Base-by-base conservation (phyloP, 2,888 invertebrate species). In the Gastrophysa polygoni region DNA sequence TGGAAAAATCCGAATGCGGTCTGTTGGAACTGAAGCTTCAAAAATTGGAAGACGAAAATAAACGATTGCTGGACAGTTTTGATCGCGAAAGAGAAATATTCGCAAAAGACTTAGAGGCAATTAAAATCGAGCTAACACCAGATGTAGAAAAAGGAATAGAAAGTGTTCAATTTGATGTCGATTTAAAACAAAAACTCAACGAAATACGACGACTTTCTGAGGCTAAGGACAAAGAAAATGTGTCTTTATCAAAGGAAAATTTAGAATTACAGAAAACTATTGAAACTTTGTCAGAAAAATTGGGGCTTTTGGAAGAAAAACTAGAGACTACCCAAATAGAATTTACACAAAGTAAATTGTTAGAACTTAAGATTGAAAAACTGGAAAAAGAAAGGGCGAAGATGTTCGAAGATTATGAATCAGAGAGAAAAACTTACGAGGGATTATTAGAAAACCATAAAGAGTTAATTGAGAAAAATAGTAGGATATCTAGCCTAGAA, bases 361-460 rank as follows among this genome's bases (percentile, higher is more conserved):
- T 71, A n/a, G 70, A 72, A 44, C 16, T 67, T 1, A 72, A 73
- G 59, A 46, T 71, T 3, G 66, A 71, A 48, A 67, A 67, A 43
- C 18, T 69, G 18, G 71, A 73, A 57, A 56, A 68, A 18, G 67
- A 71, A 56, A 66, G 66, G 14, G 51, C 64, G 17, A 65, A 47
- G 20, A 47, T 70, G 14, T n/a, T 61, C 7, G 44, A 64, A 21
- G 61, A 67, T 32, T 65, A 72, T 44, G 72, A 73, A 56, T 60
- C 64, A 38, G 72, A 73, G 56, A 59, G 69, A 21, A 68, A 68
- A 59, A 61, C 67, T 61, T 70, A 66, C 48, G 69, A 71, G 38
- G 60, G 70, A 16, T 17, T 70, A 1, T 55, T 67, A 8, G 63
- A 67, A 28, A 63, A 66, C 14, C 63, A 70, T 11, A 60, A 63